Evolutionary conservation across 1,140 invertebrate genomes (phyloP), one percentile per base, ranked within the genome.

Genomic region (Heliconius hermathena): DNA sequence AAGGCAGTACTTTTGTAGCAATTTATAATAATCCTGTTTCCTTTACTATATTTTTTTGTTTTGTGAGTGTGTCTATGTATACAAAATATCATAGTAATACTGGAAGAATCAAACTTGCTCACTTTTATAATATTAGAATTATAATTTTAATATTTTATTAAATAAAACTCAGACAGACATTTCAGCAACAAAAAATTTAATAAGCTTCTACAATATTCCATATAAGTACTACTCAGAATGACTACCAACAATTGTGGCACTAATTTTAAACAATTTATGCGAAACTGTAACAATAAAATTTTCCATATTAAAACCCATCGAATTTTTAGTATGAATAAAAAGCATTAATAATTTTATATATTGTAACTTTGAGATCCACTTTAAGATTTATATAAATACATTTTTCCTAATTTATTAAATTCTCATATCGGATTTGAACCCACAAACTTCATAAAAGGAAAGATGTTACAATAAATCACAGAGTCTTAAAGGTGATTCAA

Each of bases 101-200:
- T 6, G 33, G 33, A 36, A 36, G 6, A 36, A 36, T 36, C 33
- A 36, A 36, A 36, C 33, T 8, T 36, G 33, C 33, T 36, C 4
- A 36, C 6, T 36, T 36, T 36, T 6, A 6, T 36, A 6, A 36
- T 0, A 0, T 36, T 36, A 6, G 6, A 36, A 36, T 36, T 36
- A 36, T 13, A 4, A 46, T 4, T 4, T 46, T 13, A 4, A 46
- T 46, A 16, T 13, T 16, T 46, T 46, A 46, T 46, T 52, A 52
- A 66, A 66, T 66, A 66, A 66, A 66, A 66, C 60, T 26, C 60
- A 29, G 11, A 16, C 20, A 26, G 8, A 66, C 60, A 66, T 66
- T 66, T 66, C 13, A 29, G 60, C 60, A 66, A 66, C 13, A 66
- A 66, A 52, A 57, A 29, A 13, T 66, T 66, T 66, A 66, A 66